Base-by-base conservation (phyloP, 2,888 invertebrate species). In the Alloscopus bannaensis region DNA sequence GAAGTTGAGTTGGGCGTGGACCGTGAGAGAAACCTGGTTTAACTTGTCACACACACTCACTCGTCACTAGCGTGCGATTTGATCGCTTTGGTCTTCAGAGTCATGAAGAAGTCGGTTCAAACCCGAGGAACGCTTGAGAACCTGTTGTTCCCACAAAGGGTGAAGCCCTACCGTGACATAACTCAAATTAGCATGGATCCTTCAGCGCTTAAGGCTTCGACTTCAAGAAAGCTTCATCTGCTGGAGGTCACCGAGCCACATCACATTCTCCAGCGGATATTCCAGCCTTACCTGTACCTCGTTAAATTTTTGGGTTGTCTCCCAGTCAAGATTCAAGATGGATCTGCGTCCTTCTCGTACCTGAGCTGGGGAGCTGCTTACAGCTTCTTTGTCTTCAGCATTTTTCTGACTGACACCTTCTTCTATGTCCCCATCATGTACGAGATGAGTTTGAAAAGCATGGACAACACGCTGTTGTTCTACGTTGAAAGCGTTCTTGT, bases 401-500 rank as follows among this genome's bases (percentile, higher is more conserved):
- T 70, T 3, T 70, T 70, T 24, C 8, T 50, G 20, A 42, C 22
- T 18, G 78, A 78, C 59, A 78, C 70, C 24, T 16, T 28, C n/a
- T 45, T 57, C 57, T 70, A 57, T 40, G 16, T 78, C 29, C 78
- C 77, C 3, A 68, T 72, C 20, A 62, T 72, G 62, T 18, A 28
- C n/a, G 13, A 62, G 36, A 62, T 72, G 62, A 72, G 62, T 26
- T 62, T 52, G 36, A 52, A 72, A 16, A 8, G 36, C 28, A 26
- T 36, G 0, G 13, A 31, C 8, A 64, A 72, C 16, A n/a, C 16
- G 1, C 2, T 76, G 29, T 20, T 60, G 29, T 68, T 60, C 50
- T 20, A 68, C n/a, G 60, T 68, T 11, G 59, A 76, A 60, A 60
- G 66, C 31, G 59, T 76, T n/a, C 60, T 76, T 18, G 68, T 76